Conservation (phyloP, 1,140 invertebrate genomes). For the Lethocerus indicus region DNA sequence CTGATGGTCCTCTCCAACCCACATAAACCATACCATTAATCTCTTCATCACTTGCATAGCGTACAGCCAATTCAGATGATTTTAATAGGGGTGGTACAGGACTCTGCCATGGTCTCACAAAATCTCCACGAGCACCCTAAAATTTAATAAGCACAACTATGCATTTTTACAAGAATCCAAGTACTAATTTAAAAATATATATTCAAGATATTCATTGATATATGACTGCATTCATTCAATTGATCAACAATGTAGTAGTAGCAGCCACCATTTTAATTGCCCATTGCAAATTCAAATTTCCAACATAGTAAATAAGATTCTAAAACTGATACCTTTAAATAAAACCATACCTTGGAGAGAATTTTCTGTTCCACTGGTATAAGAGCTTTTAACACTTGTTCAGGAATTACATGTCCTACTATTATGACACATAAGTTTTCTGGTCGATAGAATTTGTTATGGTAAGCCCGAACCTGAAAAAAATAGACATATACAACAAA, state of each 20-base stretch:
- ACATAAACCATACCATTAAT: slow-evolving; percentile 63
- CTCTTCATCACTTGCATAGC: slow-evolving; percentile 73
- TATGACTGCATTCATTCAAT: background rate
- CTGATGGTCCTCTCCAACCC: slow-evolving; percentile 69
- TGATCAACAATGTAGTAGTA: background rate
- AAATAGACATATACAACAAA: too few species aligned
- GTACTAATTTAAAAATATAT: slow-evolving; percentile 6
- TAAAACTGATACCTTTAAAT: background rate
- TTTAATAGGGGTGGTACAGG: slow-evolving; percentile 41
- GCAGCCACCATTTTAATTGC: background rate
- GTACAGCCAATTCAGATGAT: slow-evolving; percentile 29
- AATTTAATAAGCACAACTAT: too few species aligned
- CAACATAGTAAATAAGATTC: background rate
- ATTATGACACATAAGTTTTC: slow-evolving; percentile 77
- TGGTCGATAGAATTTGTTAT: slow-evolving; percentile 74
- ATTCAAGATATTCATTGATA: background rate
- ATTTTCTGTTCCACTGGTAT: slow-evolving; percentile 63
- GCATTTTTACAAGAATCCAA: background rate
- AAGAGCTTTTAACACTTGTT: slow-evolving; percentile 58
- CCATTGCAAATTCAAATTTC: background rate
- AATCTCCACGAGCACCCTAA: slow-evolving; percentile 32
- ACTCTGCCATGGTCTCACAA: slow-evolving; percentile 57
- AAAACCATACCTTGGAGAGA: slow-evolving; percentile 38
- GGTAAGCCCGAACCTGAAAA: slow-evolving; percentile 53
- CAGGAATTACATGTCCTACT: slow-evolving; percentile 57